Evolutionary conservation across 2,797 vertebrate species (phyloP).

Genomic region (Leptodactylus fallax): DNA sequence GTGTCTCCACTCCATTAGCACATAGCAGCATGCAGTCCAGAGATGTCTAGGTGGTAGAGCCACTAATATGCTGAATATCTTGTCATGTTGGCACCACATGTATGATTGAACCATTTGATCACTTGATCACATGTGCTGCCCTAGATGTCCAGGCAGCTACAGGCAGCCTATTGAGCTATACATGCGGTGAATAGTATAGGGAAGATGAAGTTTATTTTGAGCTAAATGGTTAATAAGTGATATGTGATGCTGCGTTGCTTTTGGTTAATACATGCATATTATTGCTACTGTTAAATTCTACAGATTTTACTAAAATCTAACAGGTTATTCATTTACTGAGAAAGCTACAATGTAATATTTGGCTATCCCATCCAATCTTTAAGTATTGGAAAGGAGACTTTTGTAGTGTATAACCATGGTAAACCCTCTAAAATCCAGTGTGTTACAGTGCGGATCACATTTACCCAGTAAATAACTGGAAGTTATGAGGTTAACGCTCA

Average conservation of each 20-base stretch:
- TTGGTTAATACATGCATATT: neutral
- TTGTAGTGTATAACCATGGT: neutral
- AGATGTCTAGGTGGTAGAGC: neutral
- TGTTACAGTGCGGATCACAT: neutral
- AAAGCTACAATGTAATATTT: neutral
- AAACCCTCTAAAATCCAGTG: neutral
- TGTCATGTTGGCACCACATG: neutral
- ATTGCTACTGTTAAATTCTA: neutral
- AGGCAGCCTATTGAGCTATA: neutral
- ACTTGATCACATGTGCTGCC: neutral
- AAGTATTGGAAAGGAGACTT: neutral
- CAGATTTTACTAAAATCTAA: neutral
- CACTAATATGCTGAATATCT: neutral
- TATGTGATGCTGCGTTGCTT: neutral
- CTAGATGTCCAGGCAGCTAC: neutral
- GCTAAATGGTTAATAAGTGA: neutral
- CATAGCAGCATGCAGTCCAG: neutral
- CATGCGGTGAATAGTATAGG: neutral
- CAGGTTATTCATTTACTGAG: neutral
- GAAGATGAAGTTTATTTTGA: neutral
- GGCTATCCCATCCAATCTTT: neutral
- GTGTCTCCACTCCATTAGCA: neutral
- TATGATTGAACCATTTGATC: neutral
- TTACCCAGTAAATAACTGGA: neutral
- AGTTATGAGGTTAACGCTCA: neutral